These are phyloP conservation scores for Hedya salicella DNA, from an alignment of 2,888 invertebrate species.

Conservation along the genomic window DNA sequence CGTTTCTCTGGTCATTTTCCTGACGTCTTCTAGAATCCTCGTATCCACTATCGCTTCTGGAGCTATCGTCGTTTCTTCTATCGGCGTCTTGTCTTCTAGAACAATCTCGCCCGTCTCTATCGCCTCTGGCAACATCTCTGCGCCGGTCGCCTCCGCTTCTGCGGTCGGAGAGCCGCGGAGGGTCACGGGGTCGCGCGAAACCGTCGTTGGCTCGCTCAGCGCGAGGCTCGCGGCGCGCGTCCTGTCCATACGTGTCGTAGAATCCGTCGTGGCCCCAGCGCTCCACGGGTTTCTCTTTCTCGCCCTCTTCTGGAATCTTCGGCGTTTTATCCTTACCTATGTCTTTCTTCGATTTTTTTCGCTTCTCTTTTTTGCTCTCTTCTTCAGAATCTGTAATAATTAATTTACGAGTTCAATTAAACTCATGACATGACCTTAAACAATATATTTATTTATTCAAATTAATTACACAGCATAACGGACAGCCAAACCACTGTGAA, in stretches of 20 bases:
- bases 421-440: constrained; percentile 34
- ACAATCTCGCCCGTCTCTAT: constrained; percentile 40
- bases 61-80: constrained; percentile 23
- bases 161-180: constrained; percentile 41
- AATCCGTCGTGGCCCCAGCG: constrained; percentile 80
- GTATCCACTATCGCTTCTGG: neutral
- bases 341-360: constrained; percentile 62
- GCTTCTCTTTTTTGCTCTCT: constrained; percentile 58
- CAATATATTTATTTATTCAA: too few species aligned
- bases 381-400: constrained; percentile 63
- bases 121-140: constrained; percentile 34
- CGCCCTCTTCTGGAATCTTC: constrained; percentile 55
- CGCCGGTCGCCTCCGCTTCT: constrained; percentile 20
- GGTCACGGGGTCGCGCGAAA: constrained; percentile 57
- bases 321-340: constrained; percentile 57
- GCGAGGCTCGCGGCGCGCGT: constrained; percentile 63
- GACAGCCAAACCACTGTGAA: too few species aligned
- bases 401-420: too few species aligned
- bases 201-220: constrained; percentile 50
- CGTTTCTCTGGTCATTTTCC: constrained; percentile 33
- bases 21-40: constrained; percentile 39
- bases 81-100: constrained; percentile 40
- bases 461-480: too few species aligned
- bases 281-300: constrained; percentile 56
- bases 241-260: constrained; percentile 76